Evolutionary conservation across 2,888 invertebrate genomes (phyloP).

Genomic region (Cantharis lateralis): DNA sequence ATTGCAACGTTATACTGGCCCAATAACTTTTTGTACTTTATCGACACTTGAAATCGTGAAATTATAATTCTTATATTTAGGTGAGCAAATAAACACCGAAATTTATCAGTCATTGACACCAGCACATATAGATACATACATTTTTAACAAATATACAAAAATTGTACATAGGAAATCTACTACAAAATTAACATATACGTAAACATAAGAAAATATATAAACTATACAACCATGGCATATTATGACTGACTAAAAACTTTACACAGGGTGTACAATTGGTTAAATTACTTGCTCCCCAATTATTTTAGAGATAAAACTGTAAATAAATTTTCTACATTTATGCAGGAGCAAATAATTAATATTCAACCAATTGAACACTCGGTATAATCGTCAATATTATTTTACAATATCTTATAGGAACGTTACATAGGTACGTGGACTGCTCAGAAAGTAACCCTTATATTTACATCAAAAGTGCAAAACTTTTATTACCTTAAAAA

Average conservation of each 20-base stretch:
- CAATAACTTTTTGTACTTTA: conserved; percentile 25
- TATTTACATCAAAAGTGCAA: not conserved
- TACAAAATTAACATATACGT: not conserved
- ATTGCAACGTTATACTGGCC: conserved; percentile 24
- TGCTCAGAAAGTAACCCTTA: not conserved
- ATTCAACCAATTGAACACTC: no score
- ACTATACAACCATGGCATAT: conserved; percentile 1
- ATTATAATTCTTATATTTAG: conserved; percentile 2
- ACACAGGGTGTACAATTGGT: no score
- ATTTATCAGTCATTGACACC: not conserved
- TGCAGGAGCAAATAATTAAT: no score
- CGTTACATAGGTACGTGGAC: not conserved
- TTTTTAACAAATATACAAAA: not conserved
- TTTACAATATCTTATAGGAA: not conserved
- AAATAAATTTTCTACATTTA: no score
- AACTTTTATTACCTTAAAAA: not conserved
- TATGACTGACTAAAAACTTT: not conserved
- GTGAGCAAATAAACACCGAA: conserved; percentile 14
- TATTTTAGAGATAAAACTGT: no score
- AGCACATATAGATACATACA: conserved; percentile 1
- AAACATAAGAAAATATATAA: not conserved
- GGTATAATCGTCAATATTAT: not conserved
- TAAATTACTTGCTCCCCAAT: no score
- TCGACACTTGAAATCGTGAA: not conserved
- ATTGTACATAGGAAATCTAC: not conserved